These are phyloP conservation scores for Erythrolamprus reginae DNA, from an alignment of 2,113 vertebrate genomes.

Conservation along the genomic window DNA sequence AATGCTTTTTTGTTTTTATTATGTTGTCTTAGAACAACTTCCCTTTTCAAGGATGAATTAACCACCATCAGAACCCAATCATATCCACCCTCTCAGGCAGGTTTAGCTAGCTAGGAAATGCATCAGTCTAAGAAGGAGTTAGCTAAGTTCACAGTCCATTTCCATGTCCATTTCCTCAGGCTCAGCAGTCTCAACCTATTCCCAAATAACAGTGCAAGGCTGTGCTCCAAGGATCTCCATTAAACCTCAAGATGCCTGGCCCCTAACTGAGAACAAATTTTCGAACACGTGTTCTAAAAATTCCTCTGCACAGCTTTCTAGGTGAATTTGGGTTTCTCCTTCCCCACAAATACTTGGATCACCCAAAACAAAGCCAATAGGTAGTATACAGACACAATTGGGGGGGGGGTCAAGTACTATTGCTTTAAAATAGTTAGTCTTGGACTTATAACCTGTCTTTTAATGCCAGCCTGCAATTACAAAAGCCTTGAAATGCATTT, in stretches of 20 bases:
- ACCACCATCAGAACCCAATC: neutral
- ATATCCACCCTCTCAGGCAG: neutral
- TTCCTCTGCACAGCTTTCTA: neutral
- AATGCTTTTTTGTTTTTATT: neutral
- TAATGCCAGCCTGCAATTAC: neutral
- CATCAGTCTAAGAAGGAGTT: neutral
- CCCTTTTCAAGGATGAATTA: neutral
- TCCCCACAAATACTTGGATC: neutral
- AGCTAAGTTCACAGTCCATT: neutral
- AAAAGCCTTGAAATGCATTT: neutral
- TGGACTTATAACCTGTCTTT: neutral
- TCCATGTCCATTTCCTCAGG: neutral
- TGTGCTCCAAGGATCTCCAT: neutral
- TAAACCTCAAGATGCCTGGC: neutral
- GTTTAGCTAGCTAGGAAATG: neutral
- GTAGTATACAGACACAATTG: neutral
- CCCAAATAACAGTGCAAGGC: neutral
- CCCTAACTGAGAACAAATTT: neutral
- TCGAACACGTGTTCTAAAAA: neutral
- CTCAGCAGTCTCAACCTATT: neutral
- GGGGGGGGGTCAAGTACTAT: neutral
- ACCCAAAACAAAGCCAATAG: neutral
- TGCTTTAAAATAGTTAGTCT: neutral
- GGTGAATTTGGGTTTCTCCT: neutral
- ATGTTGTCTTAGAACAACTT: neutral